Base-by-base conservation (phyloP, 2,797 vertebrate species). In the Alfaro cultratus region DNA sequence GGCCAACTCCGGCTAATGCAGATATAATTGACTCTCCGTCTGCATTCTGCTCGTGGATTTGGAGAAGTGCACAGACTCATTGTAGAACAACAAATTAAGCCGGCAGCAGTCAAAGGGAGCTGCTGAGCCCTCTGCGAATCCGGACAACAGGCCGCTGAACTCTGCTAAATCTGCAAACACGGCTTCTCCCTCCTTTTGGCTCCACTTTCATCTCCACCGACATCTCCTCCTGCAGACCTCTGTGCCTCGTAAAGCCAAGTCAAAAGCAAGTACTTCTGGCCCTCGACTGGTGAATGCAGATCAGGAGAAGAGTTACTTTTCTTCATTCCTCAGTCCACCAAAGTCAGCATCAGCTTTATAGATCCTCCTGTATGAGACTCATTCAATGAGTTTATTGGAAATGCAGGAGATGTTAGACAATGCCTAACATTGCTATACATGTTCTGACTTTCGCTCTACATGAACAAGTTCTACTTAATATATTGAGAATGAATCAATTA, bases 21-120 rank as follows among this genome's bases (percentile, higher is more conserved):
- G 95, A 96, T 93, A 95, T 96, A 95, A 97, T 96, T 96, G 95
- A 97, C 95, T 96, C 93, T 87, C 92, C 95, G 95, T 96, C 93
- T 94, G 94, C 94, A 94, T 95, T 95, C 95, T 94, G 94, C 94
- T 90, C 95, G 94, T 85, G 91, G 95, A 95, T 95, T 96, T 95
- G 90, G 16, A 90, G 85, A 88, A 91, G 91, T 91, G 90, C 90
- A 91, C 87, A 73, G 90, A 88, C 92, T 96, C 91, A 93, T 96
- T 96, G 95, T 94, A 86, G 91, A 73, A 87, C 94, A 93, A 95
- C 96, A 97, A 95, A 96, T 95, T 93, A 96, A 93, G 93, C 89
- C 92, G 94, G 93, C 80, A 75, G 89, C 78, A 68, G 76, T 89
- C 88, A 94, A 96, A 96, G 90, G 94, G 88, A 93, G 87, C 94